Conservation (phyloP, 1,140 invertebrate species). For the Drosophila pseudoobscura region DNA sequence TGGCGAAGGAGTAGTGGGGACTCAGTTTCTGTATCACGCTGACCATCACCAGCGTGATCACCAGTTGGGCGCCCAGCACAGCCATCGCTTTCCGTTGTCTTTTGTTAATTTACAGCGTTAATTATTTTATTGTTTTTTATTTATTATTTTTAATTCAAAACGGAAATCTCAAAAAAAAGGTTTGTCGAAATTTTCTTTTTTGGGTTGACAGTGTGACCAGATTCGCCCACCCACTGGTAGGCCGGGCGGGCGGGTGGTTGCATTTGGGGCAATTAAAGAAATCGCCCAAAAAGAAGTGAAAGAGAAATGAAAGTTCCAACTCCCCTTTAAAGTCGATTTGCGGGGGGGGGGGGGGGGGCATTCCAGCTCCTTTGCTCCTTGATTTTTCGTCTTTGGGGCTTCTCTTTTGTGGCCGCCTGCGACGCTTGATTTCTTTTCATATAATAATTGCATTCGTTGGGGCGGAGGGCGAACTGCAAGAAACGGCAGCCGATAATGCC, state of each 20-base stretch:
- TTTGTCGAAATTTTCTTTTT: too few species aligned
- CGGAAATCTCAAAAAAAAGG: too few species aligned
- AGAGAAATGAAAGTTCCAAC: slow-evolving; percentile 55
- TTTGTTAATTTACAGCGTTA: too few species aligned
- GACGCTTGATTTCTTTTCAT: slow-evolving; percentile 65
- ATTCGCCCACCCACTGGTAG: slow-evolving; percentile 8
- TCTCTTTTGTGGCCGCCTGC: slow-evolving; percentile 14
- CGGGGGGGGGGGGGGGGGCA: too few species aligned
- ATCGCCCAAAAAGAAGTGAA: slow-evolving; percentile 30
- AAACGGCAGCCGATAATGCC: slow-evolving; percentile 3
- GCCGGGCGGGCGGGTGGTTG: neutral
- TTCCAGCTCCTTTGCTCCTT: neutral
- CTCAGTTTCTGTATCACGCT: slow-evolving; percentile 97
- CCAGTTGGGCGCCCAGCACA: slow-evolving; percentile 95
- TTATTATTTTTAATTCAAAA: too few species aligned
- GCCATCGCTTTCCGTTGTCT: slow-evolving; percentile 85
- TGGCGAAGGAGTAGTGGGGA: too few species aligned
- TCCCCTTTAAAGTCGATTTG: slow-evolving; percentile 70
- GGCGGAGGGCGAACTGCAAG: slow-evolving; percentile 14
- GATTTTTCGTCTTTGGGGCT: neutral
- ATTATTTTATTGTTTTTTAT: too few species aligned
- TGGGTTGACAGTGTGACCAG: too few species aligned
- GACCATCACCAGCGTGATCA: slow-evolving; percentile 96
- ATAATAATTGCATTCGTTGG: slow-evolving; percentile 74
- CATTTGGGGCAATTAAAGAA: slow-evolving; percentile 68